Conservation (phyloP, 2,888 invertebrate genomes). For the Rhagonycha lutea region DNA sequence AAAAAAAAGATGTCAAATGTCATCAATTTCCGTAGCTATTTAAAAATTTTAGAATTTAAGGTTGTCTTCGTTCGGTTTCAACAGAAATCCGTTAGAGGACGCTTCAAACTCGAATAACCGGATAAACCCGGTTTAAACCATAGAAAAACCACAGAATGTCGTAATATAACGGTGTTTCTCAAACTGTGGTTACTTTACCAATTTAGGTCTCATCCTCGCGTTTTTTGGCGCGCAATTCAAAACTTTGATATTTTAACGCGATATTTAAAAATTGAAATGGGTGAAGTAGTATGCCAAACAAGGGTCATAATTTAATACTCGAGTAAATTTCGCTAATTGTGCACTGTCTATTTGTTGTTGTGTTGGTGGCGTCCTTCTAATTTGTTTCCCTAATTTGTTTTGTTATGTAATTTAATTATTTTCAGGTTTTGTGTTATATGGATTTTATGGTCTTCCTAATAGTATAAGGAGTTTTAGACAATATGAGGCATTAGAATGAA, state of each 20-base stretch:
- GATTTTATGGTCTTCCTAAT: slow-evolving; percentile 69
- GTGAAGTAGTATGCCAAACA: background rate
- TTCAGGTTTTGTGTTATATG: slow-evolving; percentile 71
- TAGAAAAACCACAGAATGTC: background rate
- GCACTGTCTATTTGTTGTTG: slow-evolving; percentile 19
- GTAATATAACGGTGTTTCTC: background rate
- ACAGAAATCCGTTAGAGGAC: too few species aligned
- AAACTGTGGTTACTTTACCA: background rate
- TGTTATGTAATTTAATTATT: slow-evolving; percentile 31
- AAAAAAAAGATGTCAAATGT: too few species aligned
- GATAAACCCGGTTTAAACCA: background rate
- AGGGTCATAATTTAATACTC: background rate
- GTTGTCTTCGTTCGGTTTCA: too few species aligned
- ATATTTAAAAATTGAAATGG: background rate
- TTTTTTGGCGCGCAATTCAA: background rate
- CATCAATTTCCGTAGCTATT: too few species aligned
- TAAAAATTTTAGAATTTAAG: too few species aligned
- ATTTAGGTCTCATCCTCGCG: background rate
- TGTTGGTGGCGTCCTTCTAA: background rate
- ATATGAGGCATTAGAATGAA: slow-evolving; percentile 51
- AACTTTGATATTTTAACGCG: background rate
- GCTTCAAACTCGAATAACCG: too few species aligned
- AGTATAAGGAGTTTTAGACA: slow-evolving; percentile 49
- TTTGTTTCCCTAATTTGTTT: background rate
- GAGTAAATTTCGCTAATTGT: slow-evolving; percentile 10